Evolutionary conservation across 2,888 invertebrate genomes (phyloP).

Genomic region (Lasioglossum leucozonium): DNA sequence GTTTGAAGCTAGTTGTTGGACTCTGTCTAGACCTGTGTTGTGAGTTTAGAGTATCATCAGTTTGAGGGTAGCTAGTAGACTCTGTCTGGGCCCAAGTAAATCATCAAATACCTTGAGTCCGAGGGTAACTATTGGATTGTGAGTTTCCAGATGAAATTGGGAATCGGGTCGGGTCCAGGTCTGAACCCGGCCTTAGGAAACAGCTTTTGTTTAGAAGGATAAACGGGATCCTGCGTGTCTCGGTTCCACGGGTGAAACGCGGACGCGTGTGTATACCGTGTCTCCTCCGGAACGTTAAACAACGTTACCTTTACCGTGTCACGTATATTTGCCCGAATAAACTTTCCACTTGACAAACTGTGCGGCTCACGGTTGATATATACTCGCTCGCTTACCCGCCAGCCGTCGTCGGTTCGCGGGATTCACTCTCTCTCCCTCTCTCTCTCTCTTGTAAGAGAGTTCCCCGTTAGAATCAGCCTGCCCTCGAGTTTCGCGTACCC

Average conservation of each 20-base stretch:
- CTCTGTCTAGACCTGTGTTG: background rate
- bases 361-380: slow-evolving; percentile 63
- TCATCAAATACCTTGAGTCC: background rate
- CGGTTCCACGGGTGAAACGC: slow-evolving; percentile 1
- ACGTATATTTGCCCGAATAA: slow-evolving; percentile 63
- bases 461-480: slow-evolving; percentile 42
- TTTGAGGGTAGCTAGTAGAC: background rate
- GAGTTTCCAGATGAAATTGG: background rate
- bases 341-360: slow-evolving; percentile 64
- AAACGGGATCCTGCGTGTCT: slow-evolving; percentile 7
- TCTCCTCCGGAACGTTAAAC: slow-evolving; percentile 48
- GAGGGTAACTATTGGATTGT: background rate
- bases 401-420: slow-evolving; percentile 50
- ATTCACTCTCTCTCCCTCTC: background rate
- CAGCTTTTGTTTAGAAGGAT: slow-evolving; percentile 10
- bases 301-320: slow-evolving; percentile 59
- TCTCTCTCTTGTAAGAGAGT: background rate
- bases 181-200: slow-evolving; percentile 2
- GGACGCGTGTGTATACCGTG: slow-evolving; percentile 22
- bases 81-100: background rate
- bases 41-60: background rate
- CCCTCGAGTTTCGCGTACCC: slow-evolving; percentile 28
- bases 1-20: too few species aligned
- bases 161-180: background rate
- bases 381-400: slow-evolving; percentile 44